Evolutionary conservation across 2,113 vertebrate species (phyloP).

Genomic region (Lota lota): DNA sequence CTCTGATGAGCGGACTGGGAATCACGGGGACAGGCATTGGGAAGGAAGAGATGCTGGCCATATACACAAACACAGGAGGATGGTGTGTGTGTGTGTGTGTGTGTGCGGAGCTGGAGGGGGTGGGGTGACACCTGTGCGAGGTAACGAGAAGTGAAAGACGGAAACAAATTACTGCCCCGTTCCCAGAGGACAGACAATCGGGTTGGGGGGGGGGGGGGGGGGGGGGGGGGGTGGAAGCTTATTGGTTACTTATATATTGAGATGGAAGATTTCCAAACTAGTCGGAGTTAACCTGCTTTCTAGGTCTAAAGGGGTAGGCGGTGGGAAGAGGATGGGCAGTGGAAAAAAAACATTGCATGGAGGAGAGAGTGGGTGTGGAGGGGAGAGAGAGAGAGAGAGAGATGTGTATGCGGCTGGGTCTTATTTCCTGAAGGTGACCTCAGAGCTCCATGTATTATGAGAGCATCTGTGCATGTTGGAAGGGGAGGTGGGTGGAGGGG

Average conservation of each 20-base stretch:
- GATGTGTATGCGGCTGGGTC: constrained; percentile 3
- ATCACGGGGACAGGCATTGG: not conserved
- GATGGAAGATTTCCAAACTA: too few species aligned
- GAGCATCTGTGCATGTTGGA: constrained; percentile 21
- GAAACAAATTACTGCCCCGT: not conserved
- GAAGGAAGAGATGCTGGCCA: too few species aligned
- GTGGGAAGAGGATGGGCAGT: too few species aligned
- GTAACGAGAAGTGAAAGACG: not conserved
- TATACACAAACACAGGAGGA: not conserved
- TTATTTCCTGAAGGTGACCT: constrained; percentile 53
- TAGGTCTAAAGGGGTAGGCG: too few species aligned
- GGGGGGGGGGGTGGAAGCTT: constrained; percentile 30
- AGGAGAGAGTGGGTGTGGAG: too few species aligned
- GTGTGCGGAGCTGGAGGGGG: too few species aligned
- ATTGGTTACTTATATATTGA: not conserved
- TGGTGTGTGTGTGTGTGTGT: too few species aligned
- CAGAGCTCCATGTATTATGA: constrained; percentile 9
- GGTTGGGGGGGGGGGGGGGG: constrained; percentile 42
- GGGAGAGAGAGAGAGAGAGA: not conserved
- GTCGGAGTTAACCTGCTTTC: too few species aligned
- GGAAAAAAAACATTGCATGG: too few species aligned
- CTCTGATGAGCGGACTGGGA: constrained; percentile 28
- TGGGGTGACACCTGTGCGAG: not conserved
- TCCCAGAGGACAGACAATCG: constrained; percentile 45
- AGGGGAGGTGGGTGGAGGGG: not conserved